Evolutionary conservation across 2,797 vertebrate species (phyloP), one percentile per base, ranked within the genome.

Genomic region (Tamandua tetradactyla): DNA sequence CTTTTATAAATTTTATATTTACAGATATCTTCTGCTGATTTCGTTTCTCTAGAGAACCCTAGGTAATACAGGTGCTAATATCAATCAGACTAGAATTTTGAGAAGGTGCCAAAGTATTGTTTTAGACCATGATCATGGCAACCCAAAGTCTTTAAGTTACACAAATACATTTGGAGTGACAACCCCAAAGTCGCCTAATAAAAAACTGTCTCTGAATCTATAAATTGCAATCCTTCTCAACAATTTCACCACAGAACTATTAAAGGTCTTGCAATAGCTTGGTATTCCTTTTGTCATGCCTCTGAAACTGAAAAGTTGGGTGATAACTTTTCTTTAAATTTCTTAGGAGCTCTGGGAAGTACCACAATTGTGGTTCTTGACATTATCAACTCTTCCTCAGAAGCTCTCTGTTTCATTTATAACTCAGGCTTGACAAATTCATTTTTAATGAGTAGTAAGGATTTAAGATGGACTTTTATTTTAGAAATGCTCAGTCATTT

Each of bases 181-280:
- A 94, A 81, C 10, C 14, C 40, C 61, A 83, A 71, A 94, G 78
- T 83, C n/a, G 37, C 72, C 83, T 96, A 84, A 94, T 76, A 62
- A 57, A 72, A 47, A 95, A 96, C 95, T 85, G 11, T 89, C 83
- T 95, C 95, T 68, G n/a, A 93, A 78, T 83, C 62, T 75, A 91
- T 64, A 86, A 93, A 52, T 4, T 59, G 12, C 35, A 68, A 85
- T 89, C 37, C n/a, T 78, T 69, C 42, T 84, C 55, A 92, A 88
- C 69, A 69, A 71, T 76, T 84, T 74, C 9, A 55, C 68, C 44
- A 49, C 25, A 49, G 79, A 94, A 87, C 35, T 42, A 32, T 55
- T 64, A 69, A 78, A n/a, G 37, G 15, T 75, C 94, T 59, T 69
- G 90, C 57, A 94, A 30, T 32, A 52, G 59, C 61, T 95, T 94